Conservation (phyloP, 2,113 vertebrate genomes). For the Ochotona curzoniae region DNA sequence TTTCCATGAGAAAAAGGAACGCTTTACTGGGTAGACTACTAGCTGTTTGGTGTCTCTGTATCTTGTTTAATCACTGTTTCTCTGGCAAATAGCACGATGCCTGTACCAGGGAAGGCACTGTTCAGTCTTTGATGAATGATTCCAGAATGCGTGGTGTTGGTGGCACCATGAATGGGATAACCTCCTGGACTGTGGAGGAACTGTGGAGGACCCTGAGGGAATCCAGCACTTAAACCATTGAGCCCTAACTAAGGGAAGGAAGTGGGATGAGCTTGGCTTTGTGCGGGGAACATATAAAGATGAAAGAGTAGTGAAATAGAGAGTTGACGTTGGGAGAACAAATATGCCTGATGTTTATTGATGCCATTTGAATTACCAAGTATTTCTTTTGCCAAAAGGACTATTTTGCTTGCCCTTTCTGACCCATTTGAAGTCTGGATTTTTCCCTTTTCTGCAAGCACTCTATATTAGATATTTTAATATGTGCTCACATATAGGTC, state of each 20-base stretch:
- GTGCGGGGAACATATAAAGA: background rate
- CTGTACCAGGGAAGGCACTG: background rate
- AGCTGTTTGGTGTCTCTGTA: background rate
- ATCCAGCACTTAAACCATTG: background rate
- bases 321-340: slow-evolving; percentile 11
- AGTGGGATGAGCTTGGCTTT: background rate
- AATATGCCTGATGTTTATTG: slow-evolving; percentile 18
- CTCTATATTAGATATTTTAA: slow-evolving; percentile 74
- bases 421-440: slow-evolving; percentile 46
- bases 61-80: background rate
- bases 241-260: background rate
- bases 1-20: background rate
- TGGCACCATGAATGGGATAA: background rate
- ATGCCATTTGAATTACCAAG: slow-evolving; percentile 45
- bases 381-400: slow-evolving; percentile 61
- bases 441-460: slow-evolving; percentile 65
- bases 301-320: background rate
- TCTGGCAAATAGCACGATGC: background rate
- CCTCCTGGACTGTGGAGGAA: background rate
- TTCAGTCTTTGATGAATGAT: background rate
- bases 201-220: background rate
- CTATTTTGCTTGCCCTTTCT: slow-evolving; percentile 57
- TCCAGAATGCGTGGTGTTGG: background rate
- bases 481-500: slow-evolving; percentile 16
- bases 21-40: background rate